A percentile compares a stretch with the other conserved stretches of the same genome.
Evolutionary conservation across 2,797 vertebrate species (phyloP).

Genomic region (Aythya fuligula): DNA sequence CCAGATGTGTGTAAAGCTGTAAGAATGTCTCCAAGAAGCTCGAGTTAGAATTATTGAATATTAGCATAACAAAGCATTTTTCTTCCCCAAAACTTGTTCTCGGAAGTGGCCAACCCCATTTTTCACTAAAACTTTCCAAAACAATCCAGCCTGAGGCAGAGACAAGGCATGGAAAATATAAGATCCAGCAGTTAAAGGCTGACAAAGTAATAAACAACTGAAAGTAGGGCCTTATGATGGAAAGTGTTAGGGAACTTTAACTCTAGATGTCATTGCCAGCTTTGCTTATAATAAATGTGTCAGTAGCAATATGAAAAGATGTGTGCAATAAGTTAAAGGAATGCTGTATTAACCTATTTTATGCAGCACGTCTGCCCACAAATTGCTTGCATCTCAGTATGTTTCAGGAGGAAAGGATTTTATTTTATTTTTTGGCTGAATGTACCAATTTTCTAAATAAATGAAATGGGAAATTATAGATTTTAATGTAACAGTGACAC

Average conservation of each 20-base stretch:
- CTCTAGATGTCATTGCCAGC: constrained; percentile 56
- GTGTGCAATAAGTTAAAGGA: constrained; percentile 14
- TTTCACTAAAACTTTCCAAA: constrained; percentile 48
- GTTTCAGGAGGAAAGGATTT: not conserved
- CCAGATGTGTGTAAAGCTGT: not conserved
- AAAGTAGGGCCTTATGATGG: constrained; percentile 41
- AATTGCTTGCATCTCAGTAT: constrained; percentile 12
- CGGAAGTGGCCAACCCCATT: not conserved
- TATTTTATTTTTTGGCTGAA: not conserved
- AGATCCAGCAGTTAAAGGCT: constrained; percentile 26
- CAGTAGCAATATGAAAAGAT: constrained; percentile 59
- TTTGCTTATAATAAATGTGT: constrained; percentile 63
- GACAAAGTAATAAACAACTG: constrained; percentile 55
- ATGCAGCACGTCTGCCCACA: not conserved
- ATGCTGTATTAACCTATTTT: constrained; percentile 18
- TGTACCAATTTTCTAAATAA: not conserved
- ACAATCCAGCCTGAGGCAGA: not conserved
- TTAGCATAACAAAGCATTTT: not conserved
- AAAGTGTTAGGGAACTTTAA: constrained; percentile 46
- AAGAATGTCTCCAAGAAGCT: not conserved
- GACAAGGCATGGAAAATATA: constrained; percentile 11
- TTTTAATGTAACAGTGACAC: constrained; percentile 68
- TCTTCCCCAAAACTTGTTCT: constrained; percentile 3
- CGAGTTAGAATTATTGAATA: not conserved
- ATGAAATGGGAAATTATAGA: not conserved